Conservation (phyloP, 92 coral and sea anemone species). For the Umimayanthus kanabou region DNA sequence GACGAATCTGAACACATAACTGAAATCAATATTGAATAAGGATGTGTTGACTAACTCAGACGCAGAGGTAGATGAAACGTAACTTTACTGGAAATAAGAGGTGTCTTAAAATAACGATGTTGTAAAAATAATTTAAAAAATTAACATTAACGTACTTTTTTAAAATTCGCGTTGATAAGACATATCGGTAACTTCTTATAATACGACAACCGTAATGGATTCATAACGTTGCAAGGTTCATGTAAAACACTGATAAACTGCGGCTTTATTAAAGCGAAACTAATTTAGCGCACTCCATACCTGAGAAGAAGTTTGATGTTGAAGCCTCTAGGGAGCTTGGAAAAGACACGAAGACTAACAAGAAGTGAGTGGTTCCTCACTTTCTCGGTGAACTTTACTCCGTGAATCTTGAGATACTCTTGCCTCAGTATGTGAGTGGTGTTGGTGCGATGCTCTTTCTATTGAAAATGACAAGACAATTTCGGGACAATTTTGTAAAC, state of each 20-base stretch:
- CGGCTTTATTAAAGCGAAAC: not conserved
- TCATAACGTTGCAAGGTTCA: too few relatives aligned
- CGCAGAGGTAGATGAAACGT: too few relatives aligned
- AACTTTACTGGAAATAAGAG: too few relatives aligned
- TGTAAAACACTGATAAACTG: not conserved
- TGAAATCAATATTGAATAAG: too few relatives aligned
- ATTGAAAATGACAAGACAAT: not conserved
- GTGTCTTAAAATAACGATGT: too few relatives aligned
- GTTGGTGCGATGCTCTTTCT: slow-evolving; percentile 15
- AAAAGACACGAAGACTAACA: slow-evolving; percentile 40
- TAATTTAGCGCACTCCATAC: slow-evolving; percentile 21
- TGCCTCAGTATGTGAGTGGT: slow-evolving; percentile 42
- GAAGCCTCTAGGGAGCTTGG: slow-evolving; percentile 58
- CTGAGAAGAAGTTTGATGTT: slow-evolving; percentile 50
- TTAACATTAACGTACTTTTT: too few relatives aligned
- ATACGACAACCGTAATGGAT: too few relatives aligned
- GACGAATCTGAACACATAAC: too few relatives aligned
- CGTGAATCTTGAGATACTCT: slow-evolving; percentile 58
- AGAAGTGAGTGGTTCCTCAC: slow-evolving; percentile 59
- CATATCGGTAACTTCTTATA: too few relatives aligned
- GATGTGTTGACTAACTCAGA: too few relatives aligned
- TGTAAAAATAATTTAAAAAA: too few relatives aligned
- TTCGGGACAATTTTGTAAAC: not conserved
- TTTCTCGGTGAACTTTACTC: slow-evolving; percentile 39
- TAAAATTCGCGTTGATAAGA: too few relatives aligned